Evolutionary conservation across 2,797 vertebrate species (phyloP).

Genomic region (Hypotaenidia okinawae): DNA sequence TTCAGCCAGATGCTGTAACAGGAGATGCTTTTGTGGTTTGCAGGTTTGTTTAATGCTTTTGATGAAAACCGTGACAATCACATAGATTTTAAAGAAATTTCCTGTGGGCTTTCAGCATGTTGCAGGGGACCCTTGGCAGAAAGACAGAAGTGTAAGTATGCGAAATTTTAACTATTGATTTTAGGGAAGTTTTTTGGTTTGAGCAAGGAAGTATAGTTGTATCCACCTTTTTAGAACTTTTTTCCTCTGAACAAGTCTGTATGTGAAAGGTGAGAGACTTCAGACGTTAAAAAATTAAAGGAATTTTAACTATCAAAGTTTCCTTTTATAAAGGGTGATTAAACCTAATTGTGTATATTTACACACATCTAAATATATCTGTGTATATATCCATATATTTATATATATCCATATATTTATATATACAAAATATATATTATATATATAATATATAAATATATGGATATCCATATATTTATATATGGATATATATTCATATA

Average conservation of each 20-base stretch:
- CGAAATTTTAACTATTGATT: slow-evolving; percentile 14
- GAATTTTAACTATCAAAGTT: not conserved
- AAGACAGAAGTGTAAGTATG: slow-evolving; percentile 95
- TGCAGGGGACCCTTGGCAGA: slow-evolving; percentile 96
- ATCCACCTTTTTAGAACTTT: not conserved
- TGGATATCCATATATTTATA: too few relatives aligned
- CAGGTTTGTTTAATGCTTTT: slow-evolving; percentile 98
- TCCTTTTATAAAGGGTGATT: not conserved
- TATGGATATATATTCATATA: not conserved
- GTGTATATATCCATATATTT: too few relatives aligned
- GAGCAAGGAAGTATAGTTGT: not conserved
- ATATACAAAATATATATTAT: too few relatives aligned
- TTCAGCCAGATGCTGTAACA: not conserved
- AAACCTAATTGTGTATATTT: not conserved
- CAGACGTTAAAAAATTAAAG: not conserved
- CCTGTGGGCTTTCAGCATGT: slow-evolving; percentile 97
- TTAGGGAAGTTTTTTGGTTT: not conserved
- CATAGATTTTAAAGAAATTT: slow-evolving; percentile 99
- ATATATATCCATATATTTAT: too few relatives aligned
- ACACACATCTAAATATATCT: too few relatives aligned
- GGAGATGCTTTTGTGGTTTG: slow-evolving; percentile 62
- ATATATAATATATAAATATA: too few relatives aligned
- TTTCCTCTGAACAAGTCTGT: not conserved
- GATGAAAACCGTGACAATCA: slow-evolving; percentile 99
- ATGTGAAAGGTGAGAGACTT: not conserved